Evolutionary conservation across 2,113 vertebrate genomes (phyloP).

Genomic region (Chelonoidis abingdonii): DNA sequence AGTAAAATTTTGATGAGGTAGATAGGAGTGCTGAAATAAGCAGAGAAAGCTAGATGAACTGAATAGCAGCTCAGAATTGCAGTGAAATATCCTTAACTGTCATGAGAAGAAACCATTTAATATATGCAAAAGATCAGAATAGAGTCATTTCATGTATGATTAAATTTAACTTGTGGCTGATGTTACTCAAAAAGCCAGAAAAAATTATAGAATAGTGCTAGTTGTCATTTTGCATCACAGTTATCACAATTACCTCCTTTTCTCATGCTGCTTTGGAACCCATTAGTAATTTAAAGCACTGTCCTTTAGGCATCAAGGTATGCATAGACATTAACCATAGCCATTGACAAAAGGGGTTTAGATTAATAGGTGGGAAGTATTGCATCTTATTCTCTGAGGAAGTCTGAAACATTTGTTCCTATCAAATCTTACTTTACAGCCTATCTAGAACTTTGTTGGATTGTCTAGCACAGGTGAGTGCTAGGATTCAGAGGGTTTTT

Average conservation of each 20-base stretch:
- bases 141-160: neutral
- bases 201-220: neutral
- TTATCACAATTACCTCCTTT: neutral
- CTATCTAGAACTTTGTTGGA: neutral
- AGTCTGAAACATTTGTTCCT: neutral
- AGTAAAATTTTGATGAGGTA: neutral
- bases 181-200: neutral
- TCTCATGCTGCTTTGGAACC: neutral
- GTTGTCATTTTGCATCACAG: neutral
- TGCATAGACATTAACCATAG: neutral
- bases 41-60: neutral
- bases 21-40: neutral
- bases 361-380: neutral
- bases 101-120: neutral
- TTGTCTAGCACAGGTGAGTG: neutral
- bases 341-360: neutral
- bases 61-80: neutral
- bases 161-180: neutral
- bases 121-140: neutral
- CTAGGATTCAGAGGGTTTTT: neutral
- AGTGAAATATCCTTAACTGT: neutral
- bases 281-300: neutral
- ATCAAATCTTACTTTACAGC: neutral
- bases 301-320: neutral
- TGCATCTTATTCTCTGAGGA: neutral